phyloP scores from a whole-genome alignment of 2,113 vertebrate genomes.

The Dicrurus megarhynchus region DNA sequence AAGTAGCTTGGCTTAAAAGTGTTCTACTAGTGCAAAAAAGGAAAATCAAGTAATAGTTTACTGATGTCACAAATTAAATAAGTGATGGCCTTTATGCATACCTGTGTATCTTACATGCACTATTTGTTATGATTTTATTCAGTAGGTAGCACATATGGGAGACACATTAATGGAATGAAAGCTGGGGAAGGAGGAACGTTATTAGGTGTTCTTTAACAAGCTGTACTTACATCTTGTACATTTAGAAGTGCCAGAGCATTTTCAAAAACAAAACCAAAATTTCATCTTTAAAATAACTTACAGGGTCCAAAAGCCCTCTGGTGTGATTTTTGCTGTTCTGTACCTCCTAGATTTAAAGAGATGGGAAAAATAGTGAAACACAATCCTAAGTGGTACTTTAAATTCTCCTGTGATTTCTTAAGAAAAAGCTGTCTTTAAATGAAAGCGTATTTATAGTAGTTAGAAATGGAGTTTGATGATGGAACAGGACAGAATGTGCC shows the following conservation, averaged over 20 bases:
- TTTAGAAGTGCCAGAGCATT: not conserved
- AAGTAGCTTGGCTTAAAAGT: not conserved
- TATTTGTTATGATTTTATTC: not conserved
- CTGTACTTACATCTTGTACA: not conserved
- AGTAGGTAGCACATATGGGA: not conserved
- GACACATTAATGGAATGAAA: not conserved
- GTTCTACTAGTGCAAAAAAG: not conserved
- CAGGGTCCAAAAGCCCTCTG: constrained; percentile 86
- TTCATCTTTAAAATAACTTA: not conserved
- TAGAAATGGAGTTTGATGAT: not conserved
- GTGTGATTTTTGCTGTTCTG: constrained; percentile 88
- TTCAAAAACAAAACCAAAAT: not conserved
- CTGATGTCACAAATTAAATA: not conserved
- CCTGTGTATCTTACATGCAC: not conserved
- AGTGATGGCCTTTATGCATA: not conserved
- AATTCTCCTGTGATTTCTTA: constrained; percentile 87
- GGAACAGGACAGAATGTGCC: not conserved
- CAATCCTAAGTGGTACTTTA: constrained; percentile 83
- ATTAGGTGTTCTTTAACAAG: not conserved
- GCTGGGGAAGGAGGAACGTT: not conserved
- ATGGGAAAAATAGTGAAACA: constrained; percentile 56
- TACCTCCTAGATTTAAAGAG: constrained; percentile 70
- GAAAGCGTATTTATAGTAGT: not conserved
- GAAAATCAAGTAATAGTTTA: not conserved
- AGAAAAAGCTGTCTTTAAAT: not conserved